Evolutionary conservation across 2,888 invertebrate genomes (phyloP).

Genomic region (Drosophila buzzatii): DNA sequence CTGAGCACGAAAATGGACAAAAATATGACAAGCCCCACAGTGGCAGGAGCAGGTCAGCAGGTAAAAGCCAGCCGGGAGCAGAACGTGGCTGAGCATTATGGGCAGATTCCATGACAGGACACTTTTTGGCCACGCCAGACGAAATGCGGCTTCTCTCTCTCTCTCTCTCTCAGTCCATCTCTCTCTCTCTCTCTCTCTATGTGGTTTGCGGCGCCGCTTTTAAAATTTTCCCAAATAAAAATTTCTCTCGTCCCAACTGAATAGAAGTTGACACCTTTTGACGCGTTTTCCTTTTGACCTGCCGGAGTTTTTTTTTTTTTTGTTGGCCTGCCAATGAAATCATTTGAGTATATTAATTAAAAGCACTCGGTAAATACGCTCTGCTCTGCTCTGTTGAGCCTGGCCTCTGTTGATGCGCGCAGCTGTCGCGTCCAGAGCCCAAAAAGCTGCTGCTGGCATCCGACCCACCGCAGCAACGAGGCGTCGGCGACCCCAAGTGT

Average conservation of each 20-base stretch:
- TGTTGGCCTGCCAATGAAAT: slow-evolving; percentile 63
- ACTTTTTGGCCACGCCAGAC: slow-evolving; percentile 43
- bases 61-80: not conserved
- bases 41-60: not conserved
- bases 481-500: slow-evolving; percentile 20
- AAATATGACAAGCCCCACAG: slow-evolving; percentile 21
- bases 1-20: slow-evolving; percentile 37
- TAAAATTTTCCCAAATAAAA: not conserved
- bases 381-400: not conserved
- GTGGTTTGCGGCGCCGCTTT: slow-evolving; percentile 36
- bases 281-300: not conserved
- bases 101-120: slow-evolving; percentile 33
- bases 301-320: not conserved
- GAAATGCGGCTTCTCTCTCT: not conserved
- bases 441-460: slow-evolving; percentile 3
- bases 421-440: slow-evolving; percentile 51
- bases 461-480: not conserved
- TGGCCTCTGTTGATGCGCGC: slow-evolving; percentile 21
- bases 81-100: slow-evolving; percentile 3
- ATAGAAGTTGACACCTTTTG: slow-evolving; percentile 42
- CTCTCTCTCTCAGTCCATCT: not conserved
- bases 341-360: slow-evolving; percentile 79
- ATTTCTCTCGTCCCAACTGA: slow-evolving; percentile 4
- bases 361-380: slow-evolving; percentile 66
- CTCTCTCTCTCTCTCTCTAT: too few species aligned